Base-by-base conservation (phyloP, 2,888 invertebrate genomes). In the Acronicta psi region DNA sequence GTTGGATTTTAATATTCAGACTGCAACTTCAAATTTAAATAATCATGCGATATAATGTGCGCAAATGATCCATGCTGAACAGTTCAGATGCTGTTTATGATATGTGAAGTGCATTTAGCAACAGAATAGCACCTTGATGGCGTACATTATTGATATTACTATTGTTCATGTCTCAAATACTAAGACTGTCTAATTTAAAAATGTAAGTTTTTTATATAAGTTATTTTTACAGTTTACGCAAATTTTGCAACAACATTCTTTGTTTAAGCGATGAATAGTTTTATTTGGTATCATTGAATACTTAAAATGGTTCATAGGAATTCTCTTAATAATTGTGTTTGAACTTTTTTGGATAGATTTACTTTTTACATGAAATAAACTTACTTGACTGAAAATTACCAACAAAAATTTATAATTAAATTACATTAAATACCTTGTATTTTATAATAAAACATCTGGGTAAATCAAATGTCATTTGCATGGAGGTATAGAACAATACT, bases 91-190 rank as follows among this genome's bases (percentile, higher is more conserved):
- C n/a, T n/a, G n/a, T n/a, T n/a, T n/a, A n/a, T n/a, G n/a, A n/a
- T n/a, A n/a, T n/a, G n/a, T n/a, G n/a, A n/a, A n/a, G n/a, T n/a
- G n/a, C n/a, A n/a, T n/a, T n/a, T n/a, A n/a, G n/a, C n/a, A n/a
- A n/a, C n/a, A n/a, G n/a, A n/a, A n/a, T n/a, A n/a, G n/a, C n/a
- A n/a, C 20, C 20, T 5, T 20, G 9, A 25, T 25, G 25, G 8
- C 9, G 1, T 2, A 2, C 9, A 11, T n/a, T 20, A 37, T 11
- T 40, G 6, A 11, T 29, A 8, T 1, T 25, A 37, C 16, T 37
- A 36, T 43, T 47, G 16, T 34, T 18, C 44, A 42, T 67, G 59
- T 66, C 55, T 59, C 67, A 71, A 59, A 66, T 49, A 7, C 42
- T 40, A 41, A 59, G 20, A 41, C 40, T 31, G 18, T 37, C 36